Evolutionary conservation across 2,797 vertebrate species (phyloP).

Genomic region (Chloroceryle inda): DNA sequence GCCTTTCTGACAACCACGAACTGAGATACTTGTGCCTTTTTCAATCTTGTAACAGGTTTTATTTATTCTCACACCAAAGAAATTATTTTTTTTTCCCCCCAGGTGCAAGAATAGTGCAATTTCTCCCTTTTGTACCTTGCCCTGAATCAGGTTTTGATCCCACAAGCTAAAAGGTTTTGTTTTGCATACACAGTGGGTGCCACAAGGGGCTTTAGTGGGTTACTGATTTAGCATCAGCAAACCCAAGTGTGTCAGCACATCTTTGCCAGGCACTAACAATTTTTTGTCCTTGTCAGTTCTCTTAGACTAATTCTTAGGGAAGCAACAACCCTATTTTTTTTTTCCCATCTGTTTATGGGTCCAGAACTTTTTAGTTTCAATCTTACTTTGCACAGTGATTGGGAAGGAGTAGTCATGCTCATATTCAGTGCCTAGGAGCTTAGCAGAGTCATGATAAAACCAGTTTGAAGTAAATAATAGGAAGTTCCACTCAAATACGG

Average conservation of each 20-base stretch:
- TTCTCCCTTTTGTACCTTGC: not conserved
- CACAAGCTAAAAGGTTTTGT: not conserved
- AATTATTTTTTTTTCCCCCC: not conserved
- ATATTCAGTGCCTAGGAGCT: not conserved
- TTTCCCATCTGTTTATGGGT: not conserved
- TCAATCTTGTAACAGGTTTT: not conserved
- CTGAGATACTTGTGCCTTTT: not conserved
- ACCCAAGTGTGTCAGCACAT: not conserved
- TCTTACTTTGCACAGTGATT: not conserved
- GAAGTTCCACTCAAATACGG: not conserved
- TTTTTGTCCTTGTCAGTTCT: not conserved
- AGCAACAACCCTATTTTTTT: not conserved
- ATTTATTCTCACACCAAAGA: not conserved
- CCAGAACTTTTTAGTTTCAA: not conserved
- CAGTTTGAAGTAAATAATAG: not conserved
- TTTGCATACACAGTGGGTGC: fast-evolving
- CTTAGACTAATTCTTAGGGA: not conserved
- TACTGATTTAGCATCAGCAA: not conserved
- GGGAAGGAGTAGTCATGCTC: not conserved
- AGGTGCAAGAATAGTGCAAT: not conserved
- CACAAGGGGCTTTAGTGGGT: not conserved
- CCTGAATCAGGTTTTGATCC: not conserved
- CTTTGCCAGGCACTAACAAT: not conserved
- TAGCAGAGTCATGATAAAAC: not conserved
- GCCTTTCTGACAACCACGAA: not conserved